Conservation (phyloP, 2,113 vertebrate species). For the Rhizomys pruinosus region DNA sequence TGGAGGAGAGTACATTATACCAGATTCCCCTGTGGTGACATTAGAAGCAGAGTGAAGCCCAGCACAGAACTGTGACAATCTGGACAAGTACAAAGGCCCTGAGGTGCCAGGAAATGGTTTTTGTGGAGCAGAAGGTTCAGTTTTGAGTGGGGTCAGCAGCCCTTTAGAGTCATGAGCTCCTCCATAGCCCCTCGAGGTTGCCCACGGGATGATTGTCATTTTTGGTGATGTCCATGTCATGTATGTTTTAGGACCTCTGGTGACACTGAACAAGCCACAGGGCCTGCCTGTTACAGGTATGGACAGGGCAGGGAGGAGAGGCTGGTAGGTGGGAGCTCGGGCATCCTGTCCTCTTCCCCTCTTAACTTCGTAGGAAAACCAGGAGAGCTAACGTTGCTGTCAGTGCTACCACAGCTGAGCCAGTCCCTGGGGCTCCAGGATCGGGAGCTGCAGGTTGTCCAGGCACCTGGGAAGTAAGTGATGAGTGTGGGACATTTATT, state of each 20-base stretch:
- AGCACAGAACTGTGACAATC: neutral
- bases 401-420: constrained; percentile 82
- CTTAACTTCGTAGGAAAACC: constrained; percentile 63
- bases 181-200: no score
- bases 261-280: constrained; percentile 85
- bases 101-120: neutral
- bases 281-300: constrained; percentile 86
- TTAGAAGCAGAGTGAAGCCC: neutral
- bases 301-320: neutral
- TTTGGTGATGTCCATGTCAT: neutral
- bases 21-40: neutral
- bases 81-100: neutral
- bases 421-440: constrained; percentile 73
- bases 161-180: neutral
- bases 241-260: constrained; percentile 81
- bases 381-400: constrained; percentile 79
- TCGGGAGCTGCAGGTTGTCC: constrained; percentile 84
- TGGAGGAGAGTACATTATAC: neutral
- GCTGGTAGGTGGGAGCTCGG: neutral
- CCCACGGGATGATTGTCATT: neutral
- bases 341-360: neutral
- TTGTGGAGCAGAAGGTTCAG: neutral
- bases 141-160: neutral
- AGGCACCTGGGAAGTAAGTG: constrained; percentile 84
- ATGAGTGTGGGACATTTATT: neutral